phyloP scores from a whole-genome alignment of 2,113 vertebrate species.

The Dicrurus megarhynchus region DNA sequence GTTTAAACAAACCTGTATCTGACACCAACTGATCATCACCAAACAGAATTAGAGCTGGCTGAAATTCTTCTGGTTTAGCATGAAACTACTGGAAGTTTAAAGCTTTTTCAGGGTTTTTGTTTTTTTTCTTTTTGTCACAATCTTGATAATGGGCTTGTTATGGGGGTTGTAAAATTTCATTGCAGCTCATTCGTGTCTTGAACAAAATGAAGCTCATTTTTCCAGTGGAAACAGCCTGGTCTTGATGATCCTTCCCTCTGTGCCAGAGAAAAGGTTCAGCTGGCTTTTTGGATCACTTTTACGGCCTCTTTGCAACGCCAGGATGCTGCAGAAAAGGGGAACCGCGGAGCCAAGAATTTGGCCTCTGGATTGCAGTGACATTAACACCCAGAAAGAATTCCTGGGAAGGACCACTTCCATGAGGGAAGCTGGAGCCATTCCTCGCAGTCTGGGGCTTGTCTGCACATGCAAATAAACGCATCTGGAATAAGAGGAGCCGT shows the following conservation, averaged over 20 bases:
- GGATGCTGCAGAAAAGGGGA: background rate
- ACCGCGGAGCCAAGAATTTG: constrained; percentile 3
- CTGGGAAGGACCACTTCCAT: constrained; percentile 39
- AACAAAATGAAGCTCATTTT: constrained; percentile 46
- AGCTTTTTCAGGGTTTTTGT: background rate
- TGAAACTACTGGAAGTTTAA: constrained; percentile 14
- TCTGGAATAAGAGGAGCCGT: background rate
- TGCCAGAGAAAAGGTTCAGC: constrained; percentile 50
- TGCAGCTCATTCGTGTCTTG: constrained; percentile 26
- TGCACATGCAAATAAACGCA: background rate
- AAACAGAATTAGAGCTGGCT: background rate
- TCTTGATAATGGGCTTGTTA: constrained; percentile 25
- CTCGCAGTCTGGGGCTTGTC: background rate
- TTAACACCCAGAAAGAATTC: constrained; percentile 59
- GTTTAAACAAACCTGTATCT: constrained; percentile 31
- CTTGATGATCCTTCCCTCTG: background rate
- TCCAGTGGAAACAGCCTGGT: constrained; percentile 54
- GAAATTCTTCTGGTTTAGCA: background rate
- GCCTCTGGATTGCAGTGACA: constrained; percentile 36
- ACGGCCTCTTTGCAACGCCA: background rate
- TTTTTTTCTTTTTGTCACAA: constrained; percentile 9
- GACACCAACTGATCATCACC: background rate
- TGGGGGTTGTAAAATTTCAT: constrained; percentile 46
- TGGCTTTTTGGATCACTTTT: constrained; percentile 40
- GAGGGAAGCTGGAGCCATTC: background rate